A percentile compares a stretch with the other conserved stretches of the same genome.
These are phyloP conservation scores for Premnoplex brunnescens DNA, from an alignment of 2,797 vertebrate species.

Conservation along the genomic window DNA sequence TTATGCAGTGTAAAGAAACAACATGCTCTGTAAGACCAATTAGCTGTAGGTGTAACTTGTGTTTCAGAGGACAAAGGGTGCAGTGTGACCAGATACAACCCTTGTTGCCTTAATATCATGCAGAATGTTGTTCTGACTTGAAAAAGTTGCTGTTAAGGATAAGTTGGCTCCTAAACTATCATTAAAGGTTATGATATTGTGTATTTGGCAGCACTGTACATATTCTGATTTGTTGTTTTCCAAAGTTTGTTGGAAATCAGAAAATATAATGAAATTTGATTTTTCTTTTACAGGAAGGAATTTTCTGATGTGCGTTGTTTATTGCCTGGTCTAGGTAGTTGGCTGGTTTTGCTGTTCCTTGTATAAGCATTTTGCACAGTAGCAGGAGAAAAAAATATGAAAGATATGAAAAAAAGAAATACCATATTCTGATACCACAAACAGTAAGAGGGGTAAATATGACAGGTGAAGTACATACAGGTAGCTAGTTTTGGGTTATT, in stretches of 20 bases:
- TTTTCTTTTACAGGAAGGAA: neutral
- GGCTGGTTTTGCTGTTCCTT: neutral
- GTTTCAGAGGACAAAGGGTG: neutral
- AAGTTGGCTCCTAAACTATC: neutral
- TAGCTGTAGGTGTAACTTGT: neutral
- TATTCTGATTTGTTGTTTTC: neutral
- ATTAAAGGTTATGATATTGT: neutral
- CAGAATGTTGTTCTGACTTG: neutral
- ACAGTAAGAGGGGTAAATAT: neutral
- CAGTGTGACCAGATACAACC: neutral
- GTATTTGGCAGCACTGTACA: neutral
- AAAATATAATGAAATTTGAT: neutral
- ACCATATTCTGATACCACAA: neutral
- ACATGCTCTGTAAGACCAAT: neutral
- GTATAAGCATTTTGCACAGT: neutral
- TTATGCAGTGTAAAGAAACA: neutral
- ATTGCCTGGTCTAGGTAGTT: neutral
- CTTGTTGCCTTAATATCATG: neutral
- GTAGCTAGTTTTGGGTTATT: neutral
- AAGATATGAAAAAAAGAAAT: neutral
- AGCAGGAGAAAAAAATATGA: neutral
- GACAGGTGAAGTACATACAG: neutral
- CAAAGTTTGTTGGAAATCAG: neutral
- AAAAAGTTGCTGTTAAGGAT: neutral
- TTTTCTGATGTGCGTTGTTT: neutral